Conservation (phyloP, 2,888 invertebrate species). For the Stenichneumon culpator region DNA sequence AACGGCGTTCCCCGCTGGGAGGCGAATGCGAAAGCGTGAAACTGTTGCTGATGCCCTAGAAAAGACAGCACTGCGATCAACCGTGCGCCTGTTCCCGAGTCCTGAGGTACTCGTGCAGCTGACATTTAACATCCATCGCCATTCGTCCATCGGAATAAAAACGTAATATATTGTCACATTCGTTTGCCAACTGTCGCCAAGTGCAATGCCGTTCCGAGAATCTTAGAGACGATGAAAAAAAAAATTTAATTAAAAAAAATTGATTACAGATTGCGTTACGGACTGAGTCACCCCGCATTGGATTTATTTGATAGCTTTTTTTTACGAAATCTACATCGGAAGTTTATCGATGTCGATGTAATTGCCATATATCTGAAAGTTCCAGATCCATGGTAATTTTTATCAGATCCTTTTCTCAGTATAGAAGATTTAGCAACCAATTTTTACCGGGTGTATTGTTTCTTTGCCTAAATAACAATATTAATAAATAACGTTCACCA, state of each 20-base stretch:
- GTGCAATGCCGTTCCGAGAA: too few relatives aligned
- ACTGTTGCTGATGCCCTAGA: slow-evolving; percentile 98
- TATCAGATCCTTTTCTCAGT: too few relatives aligned
- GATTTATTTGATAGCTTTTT: background rate
- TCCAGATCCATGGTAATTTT: too few relatives aligned
- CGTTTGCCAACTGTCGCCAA: background rate
- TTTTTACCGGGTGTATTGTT: too few relatives aligned
- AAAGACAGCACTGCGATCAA: slow-evolving; percentile 92
- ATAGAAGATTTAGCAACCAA: too few relatives aligned
- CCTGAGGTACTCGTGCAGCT: slow-evolving; percentile 75
- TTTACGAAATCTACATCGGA: too few relatives aligned
- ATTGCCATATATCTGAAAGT: too few relatives aligned
- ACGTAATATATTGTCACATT: background rate
- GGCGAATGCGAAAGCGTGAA: slow-evolving; percentile 93
- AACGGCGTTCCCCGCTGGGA: slow-evolving; percentile 86
- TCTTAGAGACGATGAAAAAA: too few relatives aligned
- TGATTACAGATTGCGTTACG: too few relatives aligned
- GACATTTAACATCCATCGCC: slow-evolving; percentile 20
- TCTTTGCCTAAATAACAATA: too few relatives aligned
- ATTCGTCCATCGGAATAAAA: background rate
- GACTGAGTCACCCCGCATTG: background rate
- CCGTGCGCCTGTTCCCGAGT: slow-evolving; percentile 87
- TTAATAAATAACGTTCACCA: too few relatives aligned
- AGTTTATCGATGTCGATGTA: too few relatives aligned
- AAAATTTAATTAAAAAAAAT: background rate